A percentile compares a stretch with the other conserved stretches of the same genome.
phyloP scores from a whole-genome alignment of 1,140 invertebrate genomes.

The Drosophila obscura region DNA sequence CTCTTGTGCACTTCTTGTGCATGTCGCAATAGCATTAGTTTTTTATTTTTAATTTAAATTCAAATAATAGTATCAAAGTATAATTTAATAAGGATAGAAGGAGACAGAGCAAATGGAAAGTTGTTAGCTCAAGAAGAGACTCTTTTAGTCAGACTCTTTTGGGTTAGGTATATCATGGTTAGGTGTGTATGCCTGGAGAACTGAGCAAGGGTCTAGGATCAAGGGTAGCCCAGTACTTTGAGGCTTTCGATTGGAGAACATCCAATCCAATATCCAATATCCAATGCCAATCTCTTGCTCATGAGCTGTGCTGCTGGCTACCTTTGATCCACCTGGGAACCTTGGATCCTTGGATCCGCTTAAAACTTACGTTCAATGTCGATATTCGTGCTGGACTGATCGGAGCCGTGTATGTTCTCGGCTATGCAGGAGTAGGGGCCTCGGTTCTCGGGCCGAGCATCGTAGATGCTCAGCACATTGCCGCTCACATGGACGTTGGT shows the following conservation, averaged over 20 bases:
- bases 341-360: neutral
- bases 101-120: slow-evolving; percentile 46
- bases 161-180: too few relatives aligned
- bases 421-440: slow-evolving; percentile 92
- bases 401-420: slow-evolving; percentile 85
- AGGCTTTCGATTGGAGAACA: too few relatives aligned
- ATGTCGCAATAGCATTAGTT: slow-evolving; percentile 16
- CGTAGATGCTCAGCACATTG: slow-evolving; percentile 88
- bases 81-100: slow-evolving; percentile 9
- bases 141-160: too few relatives aligned
- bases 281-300: neutral
- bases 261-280: too few relatives aligned
- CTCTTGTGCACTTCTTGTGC: slow-evolving; percentile 74
- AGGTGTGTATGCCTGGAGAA: too few relatives aligned
- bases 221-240: too few relatives aligned
- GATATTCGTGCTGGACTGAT: slow-evolving; percentile 89
- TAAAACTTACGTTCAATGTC: slow-evolving; percentile 93
- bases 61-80: neutral
- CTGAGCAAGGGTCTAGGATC: neutral
- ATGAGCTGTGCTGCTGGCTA: neutral
- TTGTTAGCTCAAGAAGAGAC: slow-evolving; percentile 21
- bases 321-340: neutral
- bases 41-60: slow-evolving; percentile 1
- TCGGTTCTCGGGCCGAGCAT: slow-evolving; percentile 89
- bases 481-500: slow-evolving; percentile 87